A percentile compares a stretch with the other conserved stretches of the same genome.
These are phyloP conservation scores for Agrochola lota DNA, from an alignment of 2,888 invertebrate genomes.

Conservation along the genomic window DNA sequence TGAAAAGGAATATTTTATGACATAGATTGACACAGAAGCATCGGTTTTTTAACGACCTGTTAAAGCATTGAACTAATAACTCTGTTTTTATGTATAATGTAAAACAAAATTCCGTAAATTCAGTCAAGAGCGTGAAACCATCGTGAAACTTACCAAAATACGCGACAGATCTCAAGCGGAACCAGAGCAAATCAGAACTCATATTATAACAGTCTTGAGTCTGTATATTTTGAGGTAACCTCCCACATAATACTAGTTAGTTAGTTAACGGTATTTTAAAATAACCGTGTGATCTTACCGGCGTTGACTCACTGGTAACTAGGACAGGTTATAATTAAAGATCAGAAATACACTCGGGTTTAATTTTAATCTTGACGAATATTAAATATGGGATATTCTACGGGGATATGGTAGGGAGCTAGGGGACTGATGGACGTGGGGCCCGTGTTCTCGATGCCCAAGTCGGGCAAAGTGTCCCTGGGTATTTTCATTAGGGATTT, in stretches of 20 bases:
- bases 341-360: slow-evolving; percentile 29
- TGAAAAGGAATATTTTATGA: neutral
- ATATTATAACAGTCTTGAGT: slow-evolving; percentile 41
- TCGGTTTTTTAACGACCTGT: too few species aligned
- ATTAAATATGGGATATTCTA: neutral
- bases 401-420: neutral
- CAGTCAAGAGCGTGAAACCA: neutral
- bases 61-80: too few species aligned
- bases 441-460: neutral
- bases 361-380: slow-evolving; percentile 3
- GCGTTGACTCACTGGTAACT: slow-evolving; percentile 54
- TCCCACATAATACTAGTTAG: slow-evolving; percentile 61
- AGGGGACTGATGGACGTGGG: neutral
- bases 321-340: slow-evolving; percentile 56
- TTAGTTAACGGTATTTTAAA: slow-evolving; percentile 56
- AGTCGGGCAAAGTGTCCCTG: neutral
- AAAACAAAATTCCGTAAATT: neutral
- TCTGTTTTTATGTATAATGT: neutral
- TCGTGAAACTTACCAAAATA: slow-evolving; percentile 6
- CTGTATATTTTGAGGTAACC: slow-evolving; percentile 39
- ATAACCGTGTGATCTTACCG: slow-evolving; percentile 61
- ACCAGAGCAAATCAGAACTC: slow-evolving; percentile 36
- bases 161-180: slow-evolving; percentile 13
- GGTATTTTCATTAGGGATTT: neutral
- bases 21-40: neutral